A percentile compares a stretch with the other conserved stretches of the same genome.
Evolutionary conservation across 1,140 invertebrate species (phyloP).

Genomic region (Colletes gigas): DNA sequence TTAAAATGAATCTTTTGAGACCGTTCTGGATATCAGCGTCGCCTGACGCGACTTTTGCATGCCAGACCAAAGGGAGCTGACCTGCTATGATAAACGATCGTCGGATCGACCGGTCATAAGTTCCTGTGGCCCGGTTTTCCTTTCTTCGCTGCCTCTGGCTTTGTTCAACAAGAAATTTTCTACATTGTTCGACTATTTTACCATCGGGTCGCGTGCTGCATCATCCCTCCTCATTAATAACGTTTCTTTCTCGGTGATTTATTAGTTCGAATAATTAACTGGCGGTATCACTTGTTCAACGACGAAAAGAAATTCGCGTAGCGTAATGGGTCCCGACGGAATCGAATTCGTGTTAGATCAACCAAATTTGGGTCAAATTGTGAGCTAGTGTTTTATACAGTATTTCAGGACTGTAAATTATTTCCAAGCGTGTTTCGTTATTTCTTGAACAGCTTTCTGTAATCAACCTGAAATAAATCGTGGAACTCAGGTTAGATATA

Average conservation of each 20-base stretch:
- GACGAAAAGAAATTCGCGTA: not conserved
- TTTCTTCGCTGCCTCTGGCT: not conserved
- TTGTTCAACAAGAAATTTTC: conserved; percentile 27
- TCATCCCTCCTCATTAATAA: conserved; percentile 28
- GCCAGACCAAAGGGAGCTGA: conserved; percentile 47
- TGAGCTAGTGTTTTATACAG: too few relatives aligned
- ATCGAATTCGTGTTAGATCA: too few relatives aligned
- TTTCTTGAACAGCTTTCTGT: too few relatives aligned
- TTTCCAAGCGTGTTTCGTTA: too few relatives aligned
- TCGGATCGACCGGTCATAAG: conserved; percentile 44
- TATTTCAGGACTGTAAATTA: too few relatives aligned
- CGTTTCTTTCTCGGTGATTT: conserved; percentile 12
- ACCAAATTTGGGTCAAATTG: too few relatives aligned
- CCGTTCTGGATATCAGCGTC: conserved; percentile 41
- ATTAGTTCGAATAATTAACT: conserved; percentile 10
- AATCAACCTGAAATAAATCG: too few relatives aligned
- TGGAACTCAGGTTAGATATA: too few relatives aligned
- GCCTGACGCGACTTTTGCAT: conserved; percentile 27
- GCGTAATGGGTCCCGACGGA: too few relatives aligned
- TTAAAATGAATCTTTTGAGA: too few relatives aligned
- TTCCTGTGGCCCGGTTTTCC: conserved; percentile 31
- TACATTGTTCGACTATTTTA: conserved; percentile 14
- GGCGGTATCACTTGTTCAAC: not conserved
- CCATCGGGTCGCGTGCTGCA: not conserved
- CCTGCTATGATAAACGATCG: conserved; percentile 55